A percentile compares a stretch with the other conserved stretches of the same genome.
Evolutionary conservation across 2,113 vertebrate genomes (phyloP).

Genomic region (Tamias sibiricus): DNA sequence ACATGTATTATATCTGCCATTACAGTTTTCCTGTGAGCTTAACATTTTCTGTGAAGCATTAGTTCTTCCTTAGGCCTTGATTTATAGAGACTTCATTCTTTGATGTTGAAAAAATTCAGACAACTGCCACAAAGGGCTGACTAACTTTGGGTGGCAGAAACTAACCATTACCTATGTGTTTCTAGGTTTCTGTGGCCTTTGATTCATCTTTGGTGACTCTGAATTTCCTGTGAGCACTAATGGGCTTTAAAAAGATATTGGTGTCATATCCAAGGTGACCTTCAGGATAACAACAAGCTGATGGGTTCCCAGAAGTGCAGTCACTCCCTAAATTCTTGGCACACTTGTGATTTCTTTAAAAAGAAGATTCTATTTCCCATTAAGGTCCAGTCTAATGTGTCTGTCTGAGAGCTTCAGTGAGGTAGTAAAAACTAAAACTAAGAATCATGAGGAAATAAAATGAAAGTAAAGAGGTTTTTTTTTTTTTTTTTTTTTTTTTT

Average conservation of each 20-base stretch:
- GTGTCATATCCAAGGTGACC: neutral
- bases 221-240: slow-evolving; percentile 14
- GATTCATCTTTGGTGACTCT: slow-evolving; percentile 34
- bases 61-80: neutral
- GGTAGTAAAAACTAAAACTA: neutral
- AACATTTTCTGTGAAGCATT: neutral
- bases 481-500: neutral
- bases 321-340: slow-evolving; percentile 20
- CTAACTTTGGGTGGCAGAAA: neutral
- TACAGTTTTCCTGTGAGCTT: neutral
- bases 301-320: neutral
- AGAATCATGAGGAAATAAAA: neutral
- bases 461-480: neutral
- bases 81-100: neutral
- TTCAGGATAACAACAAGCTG: neutral
- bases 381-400: neutral
- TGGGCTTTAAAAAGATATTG: neutral
- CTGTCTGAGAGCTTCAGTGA: neutral
- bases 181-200: slow-evolving; percentile 9
- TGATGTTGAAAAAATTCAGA: neutral
- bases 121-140: neutral
- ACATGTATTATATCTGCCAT: neutral
- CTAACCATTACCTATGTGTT: neutral
- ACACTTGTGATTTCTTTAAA: slow-evolving; percentile 26
- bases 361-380: slow-evolving; percentile 47